Evolutionary conservation across 2,797 vertebrate species (phyloP).

Genomic region (Microhierax caerulescens): DNA sequence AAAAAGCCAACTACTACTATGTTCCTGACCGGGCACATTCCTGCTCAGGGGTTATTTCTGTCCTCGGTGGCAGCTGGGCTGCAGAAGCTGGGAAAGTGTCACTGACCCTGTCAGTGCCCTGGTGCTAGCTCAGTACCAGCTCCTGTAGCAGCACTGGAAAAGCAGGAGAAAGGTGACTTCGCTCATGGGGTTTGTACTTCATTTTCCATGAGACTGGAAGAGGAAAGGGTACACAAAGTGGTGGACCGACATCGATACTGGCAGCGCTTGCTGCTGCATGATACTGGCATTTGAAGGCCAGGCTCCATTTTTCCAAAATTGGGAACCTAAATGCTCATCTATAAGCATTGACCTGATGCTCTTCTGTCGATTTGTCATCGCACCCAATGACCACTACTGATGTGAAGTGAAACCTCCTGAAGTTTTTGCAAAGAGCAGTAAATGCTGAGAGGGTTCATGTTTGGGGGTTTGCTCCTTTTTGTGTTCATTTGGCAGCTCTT

Average conservation of each 20-base stretch:
- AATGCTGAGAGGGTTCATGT: not conserved
- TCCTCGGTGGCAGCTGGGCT: fast-evolving
- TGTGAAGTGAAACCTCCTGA: not conserved
- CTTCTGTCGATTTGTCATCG: not conserved
- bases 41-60: not conserved
- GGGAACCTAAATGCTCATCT: not conserved
- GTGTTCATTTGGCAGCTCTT: not conserved
- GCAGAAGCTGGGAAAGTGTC: fast-evolving
- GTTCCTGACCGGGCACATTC: not conserved
- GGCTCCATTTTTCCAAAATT: not conserved
- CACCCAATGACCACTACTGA: not conserved
- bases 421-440: not conserved
- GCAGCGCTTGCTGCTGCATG: not conserved
- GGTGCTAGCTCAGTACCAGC: not conserved
- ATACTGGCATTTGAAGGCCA: not conserved
- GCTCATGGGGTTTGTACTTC: not conserved
- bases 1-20: not conserved
- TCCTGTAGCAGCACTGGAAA: not conserved
- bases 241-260: fast-evolving
- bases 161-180: not conserved
- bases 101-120: fast-evolving
- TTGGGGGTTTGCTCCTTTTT: not conserved
- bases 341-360: not conserved
- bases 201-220: not conserved
- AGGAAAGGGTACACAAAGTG: not conserved